Conservation (phyloP, 2,888 invertebrate genomes). For the Salticus scenicus region DNA sequence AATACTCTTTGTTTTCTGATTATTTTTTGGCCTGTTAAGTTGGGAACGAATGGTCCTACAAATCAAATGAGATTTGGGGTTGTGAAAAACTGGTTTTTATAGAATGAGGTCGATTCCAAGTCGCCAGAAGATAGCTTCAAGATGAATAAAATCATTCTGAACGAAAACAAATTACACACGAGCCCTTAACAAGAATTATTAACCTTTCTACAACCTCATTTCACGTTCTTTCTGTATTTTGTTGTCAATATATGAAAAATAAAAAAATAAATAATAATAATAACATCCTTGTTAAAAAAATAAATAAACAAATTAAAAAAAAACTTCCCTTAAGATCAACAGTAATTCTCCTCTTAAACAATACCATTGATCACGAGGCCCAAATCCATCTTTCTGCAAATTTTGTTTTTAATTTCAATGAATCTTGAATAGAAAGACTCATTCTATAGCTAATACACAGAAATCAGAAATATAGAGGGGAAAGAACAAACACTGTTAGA, state of each 20-base stretch:
- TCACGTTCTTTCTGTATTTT: not conserved
- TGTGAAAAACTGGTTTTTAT: constrained; percentile 32
- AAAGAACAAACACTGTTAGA: not conserved
- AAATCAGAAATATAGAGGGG: not conserved
- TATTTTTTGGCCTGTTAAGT: constrained; percentile 1
- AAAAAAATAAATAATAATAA: no score
- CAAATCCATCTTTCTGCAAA: not conserved
- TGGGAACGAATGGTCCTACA: not conserved
- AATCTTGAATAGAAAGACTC: not conserved
- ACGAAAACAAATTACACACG: constrained; percentile 36
- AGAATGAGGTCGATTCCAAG: constrained; percentile 40
- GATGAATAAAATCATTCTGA: not conserved
- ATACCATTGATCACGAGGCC: not conserved
- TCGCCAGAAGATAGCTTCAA: constrained; percentile 13
- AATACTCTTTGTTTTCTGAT: not conserved
- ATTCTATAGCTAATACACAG: not conserved
- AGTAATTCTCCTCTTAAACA: not conserved
- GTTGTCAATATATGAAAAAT: no score
- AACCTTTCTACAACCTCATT: constrained; percentile 5
- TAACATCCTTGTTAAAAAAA: no score
- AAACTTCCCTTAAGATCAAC: not conserved
- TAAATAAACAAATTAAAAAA: not conserved
- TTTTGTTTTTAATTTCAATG: not conserved
- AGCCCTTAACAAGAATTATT: constrained; percentile 6
- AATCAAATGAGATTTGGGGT: constrained; percentile 19